These are phyloP conservation scores for Hycleus cichorii DNA, from an alignment of 1,140 invertebrate species.

Conservation along the genomic window DNA sequence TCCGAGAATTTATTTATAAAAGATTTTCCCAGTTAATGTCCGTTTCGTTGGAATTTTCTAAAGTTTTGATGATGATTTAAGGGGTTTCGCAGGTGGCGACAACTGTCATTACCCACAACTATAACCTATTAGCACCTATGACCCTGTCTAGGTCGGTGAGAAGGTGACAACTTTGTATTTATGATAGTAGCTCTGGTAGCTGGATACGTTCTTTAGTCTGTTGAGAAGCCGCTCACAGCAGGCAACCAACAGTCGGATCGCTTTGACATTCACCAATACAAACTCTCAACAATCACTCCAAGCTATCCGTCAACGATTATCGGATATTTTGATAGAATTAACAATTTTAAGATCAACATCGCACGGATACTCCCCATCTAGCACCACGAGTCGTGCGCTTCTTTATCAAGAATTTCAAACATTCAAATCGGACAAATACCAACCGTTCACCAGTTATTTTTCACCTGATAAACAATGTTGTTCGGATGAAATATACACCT, in stretches of 20 bases:
- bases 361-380: no score
- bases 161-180: constrained; percentile 12
- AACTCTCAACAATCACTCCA: constrained; percentile 6
- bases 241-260: constrained; percentile 2
- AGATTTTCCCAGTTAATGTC: no score
- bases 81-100: constrained; percentile 5
- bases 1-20: no score
- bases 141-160: constrained; percentile 4
- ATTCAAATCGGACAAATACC: no score
- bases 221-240: constrained; percentile 11
- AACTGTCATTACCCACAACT: constrained; percentile 6
- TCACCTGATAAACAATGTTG: background rate
- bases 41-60: background rate
- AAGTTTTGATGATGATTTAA: constrained; percentile 1
- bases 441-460: no score
- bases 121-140: constrained; percentile 14
- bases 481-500: constrained; percentile 17
- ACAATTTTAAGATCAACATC: no score
- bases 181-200: constrained; percentile 11
- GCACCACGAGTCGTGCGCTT: no score
- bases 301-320: background rate
- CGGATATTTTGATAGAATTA: no score
- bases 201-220: constrained; percentile 1
- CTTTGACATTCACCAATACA: constrained; percentile 9
- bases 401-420: no score